Percentiles rank a stretch among this genome's conserved stretches.
These are phyloP conservation scores for Thalassarche chlororhynchos DNA, from an alignment of 2,113 vertebrate genomes.

Conservation along the genomic window DNA sequence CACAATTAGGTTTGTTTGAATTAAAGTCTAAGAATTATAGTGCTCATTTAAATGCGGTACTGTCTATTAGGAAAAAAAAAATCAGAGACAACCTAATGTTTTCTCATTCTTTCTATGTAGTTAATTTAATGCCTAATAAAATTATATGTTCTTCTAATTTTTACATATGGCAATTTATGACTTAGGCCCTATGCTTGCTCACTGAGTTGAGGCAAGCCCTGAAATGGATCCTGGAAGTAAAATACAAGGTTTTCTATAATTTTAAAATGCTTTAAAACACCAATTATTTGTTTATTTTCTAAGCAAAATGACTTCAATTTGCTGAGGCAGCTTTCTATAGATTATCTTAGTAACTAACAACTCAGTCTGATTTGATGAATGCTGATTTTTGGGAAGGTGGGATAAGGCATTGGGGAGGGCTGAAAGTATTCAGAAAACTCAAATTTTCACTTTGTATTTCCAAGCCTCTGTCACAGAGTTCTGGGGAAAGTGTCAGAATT, in stretches of 20 bases:
- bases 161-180: not conserved
- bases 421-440: not conserved
- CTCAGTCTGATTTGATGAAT: not conserved
- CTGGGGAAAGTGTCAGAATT: not conserved
- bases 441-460: not conserved
- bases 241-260: not conserved
- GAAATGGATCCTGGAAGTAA: not conserved
- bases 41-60: not conserved
- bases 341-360: not conserved
- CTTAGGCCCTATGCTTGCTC: not conserved
- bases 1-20: conserved; percentile 49
- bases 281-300: not conserved
- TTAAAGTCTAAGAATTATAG: conserved; percentile 28
- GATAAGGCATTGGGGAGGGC: not conserved
- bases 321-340: not conserved
- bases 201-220: not conserved
- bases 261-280: not conserved
- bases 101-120: not conserved
- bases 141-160: conserved; percentile 32
- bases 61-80: not conserved
- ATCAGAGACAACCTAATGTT: not conserved
- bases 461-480: not conserved
- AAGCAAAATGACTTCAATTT: not conserved
- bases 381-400: not conserved
- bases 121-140: conserved; percentile 53